phyloP scores from a whole-genome alignment of 2,888 invertebrate genomes.

The Drosophila meridiana region DNA sequence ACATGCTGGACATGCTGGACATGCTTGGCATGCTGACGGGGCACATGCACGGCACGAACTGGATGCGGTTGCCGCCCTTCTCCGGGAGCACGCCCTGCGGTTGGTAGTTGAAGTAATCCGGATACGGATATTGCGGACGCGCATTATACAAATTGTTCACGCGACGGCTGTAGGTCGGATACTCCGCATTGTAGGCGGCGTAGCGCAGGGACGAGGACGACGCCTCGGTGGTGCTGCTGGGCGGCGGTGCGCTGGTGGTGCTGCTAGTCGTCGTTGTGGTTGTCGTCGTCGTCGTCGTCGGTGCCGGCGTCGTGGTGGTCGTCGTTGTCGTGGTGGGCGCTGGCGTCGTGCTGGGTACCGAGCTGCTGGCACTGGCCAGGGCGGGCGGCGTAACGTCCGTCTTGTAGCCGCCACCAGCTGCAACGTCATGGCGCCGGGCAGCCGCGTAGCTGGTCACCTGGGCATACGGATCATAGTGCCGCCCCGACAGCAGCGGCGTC shows the following conservation, averaged over 20 bases:
- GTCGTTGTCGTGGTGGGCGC: slow-evolving; percentile 37
- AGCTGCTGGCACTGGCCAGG: slow-evolving; percentile 12
- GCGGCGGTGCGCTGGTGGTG: slow-evolving; percentile 49
- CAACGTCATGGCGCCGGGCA: slow-evolving; percentile 54
- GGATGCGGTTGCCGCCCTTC: slow-evolving; percentile 60
- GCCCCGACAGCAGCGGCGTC: slow-evolving; percentile 66
- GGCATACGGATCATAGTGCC: slow-evolving; percentile 72
- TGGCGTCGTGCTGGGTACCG: slow-evolving; percentile 29
- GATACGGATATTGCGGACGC: slow-evolving; percentile 83
- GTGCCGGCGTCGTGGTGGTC: slow-evolving; percentile 52
- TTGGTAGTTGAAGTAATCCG: slow-evolving; percentile 81
- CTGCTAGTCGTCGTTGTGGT: slow-evolving; percentile 53
- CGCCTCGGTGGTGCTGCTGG: slow-evolving; percentile 48
- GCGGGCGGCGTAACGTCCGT: slow-evolving; percentile 61
- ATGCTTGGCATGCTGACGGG: slow-evolving; percentile 75
- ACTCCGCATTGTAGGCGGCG: slow-evolving; percentile 54
- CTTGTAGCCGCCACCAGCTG: slow-evolving; percentile 26
- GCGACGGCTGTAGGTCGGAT: slow-evolving; percentile 81
- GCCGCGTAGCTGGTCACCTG: slow-evolving; percentile 64
- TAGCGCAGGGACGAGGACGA: slow-evolving; percentile 40
- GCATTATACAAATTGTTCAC: slow-evolving; percentile 74
- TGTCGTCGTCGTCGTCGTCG: slow-evolving; percentile 46
- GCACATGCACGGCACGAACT: slow-evolving; percentile 84
- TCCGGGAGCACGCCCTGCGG: slow-evolving; percentile 42
- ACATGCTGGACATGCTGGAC: slow-evolving; percentile 20